These are phyloP conservation scores for Neomorphus geoffroyi DNA, from an alignment of 2,797 vertebrate species.

Conservation along the genomic window DNA sequence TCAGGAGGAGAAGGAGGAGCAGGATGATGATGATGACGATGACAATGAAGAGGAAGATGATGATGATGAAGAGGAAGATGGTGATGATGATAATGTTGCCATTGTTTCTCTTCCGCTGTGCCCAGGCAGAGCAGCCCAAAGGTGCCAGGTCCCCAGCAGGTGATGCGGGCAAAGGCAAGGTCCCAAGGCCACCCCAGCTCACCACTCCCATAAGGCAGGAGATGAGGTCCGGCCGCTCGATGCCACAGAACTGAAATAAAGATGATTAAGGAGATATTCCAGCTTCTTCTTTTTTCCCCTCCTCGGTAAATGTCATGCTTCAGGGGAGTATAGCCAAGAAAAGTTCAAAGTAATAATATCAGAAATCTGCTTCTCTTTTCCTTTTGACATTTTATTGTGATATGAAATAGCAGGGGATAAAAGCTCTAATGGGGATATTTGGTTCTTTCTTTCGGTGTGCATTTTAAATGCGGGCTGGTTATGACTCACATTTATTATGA, in stretches of 20 bases:
- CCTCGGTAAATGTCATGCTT: slow-evolving; percentile 69
- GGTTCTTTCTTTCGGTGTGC: slow-evolving; percentile 21
- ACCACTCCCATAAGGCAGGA: not conserved
- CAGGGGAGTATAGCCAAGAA: slow-evolving; percentile 58
- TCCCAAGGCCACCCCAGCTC: not conserved
- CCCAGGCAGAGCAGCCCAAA: rapidly evolving
- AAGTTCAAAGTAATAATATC: slow-evolving; percentile 74
- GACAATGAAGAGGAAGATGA: no score
- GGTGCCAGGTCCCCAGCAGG: not conserved
- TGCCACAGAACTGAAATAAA: slow-evolving; percentile 12
- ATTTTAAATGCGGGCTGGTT: slow-evolving; percentile 40
- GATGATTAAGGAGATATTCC: slow-evolving; percentile 42
- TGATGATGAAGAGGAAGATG: no score
- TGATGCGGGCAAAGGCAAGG: not conserved
- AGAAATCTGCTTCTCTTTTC: slow-evolving; percentile 67
- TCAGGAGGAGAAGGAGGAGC: no score
- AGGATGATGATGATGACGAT: not conserved
- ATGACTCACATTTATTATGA: slow-evolving; percentile 59
- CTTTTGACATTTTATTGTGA: slow-evolving; percentile 74
- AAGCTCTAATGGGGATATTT: slow-evolving; percentile 55
- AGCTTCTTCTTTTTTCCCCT: not conserved
- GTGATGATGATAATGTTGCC: no score
- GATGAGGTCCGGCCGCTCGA: not conserved
- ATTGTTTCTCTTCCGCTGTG: rapidly evolving
- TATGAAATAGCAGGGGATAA: slow-evolving; percentile 55